Percentiles rank a stretch among this genome's conserved stretches.
Evolutionary conservation across 2,797 vertebrate species (phyloP).

Genomic region (Hydrophis major): DNA sequence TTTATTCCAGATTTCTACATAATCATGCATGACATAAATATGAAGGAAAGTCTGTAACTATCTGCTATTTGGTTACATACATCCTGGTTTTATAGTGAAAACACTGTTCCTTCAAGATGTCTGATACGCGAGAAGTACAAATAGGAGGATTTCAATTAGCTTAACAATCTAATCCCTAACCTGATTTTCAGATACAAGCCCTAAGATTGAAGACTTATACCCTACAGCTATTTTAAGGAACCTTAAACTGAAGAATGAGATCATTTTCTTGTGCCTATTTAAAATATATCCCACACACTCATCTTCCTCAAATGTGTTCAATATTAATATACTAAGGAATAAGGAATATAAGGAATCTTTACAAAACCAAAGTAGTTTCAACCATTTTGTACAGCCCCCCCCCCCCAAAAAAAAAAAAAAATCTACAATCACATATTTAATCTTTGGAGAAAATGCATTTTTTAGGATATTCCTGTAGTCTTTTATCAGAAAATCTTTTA

Average conservation of each 20-base stretch:
- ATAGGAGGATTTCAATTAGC: conserved; percentile 3
- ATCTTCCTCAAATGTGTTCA: neutral
- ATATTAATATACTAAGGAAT: neutral
- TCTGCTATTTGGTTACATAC: neutral
- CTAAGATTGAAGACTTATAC: neutral
- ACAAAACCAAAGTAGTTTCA: neutral
- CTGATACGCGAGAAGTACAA: neutral
- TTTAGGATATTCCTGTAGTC: neutral
- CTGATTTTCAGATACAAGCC: neutral
- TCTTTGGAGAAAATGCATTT: neutral
- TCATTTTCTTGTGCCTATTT: neutral
- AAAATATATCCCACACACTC: neutral
- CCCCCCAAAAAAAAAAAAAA: too few species aligned
- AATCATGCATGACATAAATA: neutral
- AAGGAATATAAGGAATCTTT: neutral
- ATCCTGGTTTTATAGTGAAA: neutral
- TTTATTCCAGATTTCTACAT: neutral
- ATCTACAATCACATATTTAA: neutral
- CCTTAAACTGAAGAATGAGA: neutral
- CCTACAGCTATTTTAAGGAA: conserved; percentile 2
- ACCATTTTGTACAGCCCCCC: neutral
- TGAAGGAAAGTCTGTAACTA: neutral
- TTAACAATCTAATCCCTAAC: conserved; percentile 11
- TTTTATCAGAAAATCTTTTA: neutral
- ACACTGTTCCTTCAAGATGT: neutral